Evolutionary conservation across 2,888 invertebrate species (phyloP), one percentile per base, ranked within the genome.

Genomic region (Pammene fasciana): DNA sequence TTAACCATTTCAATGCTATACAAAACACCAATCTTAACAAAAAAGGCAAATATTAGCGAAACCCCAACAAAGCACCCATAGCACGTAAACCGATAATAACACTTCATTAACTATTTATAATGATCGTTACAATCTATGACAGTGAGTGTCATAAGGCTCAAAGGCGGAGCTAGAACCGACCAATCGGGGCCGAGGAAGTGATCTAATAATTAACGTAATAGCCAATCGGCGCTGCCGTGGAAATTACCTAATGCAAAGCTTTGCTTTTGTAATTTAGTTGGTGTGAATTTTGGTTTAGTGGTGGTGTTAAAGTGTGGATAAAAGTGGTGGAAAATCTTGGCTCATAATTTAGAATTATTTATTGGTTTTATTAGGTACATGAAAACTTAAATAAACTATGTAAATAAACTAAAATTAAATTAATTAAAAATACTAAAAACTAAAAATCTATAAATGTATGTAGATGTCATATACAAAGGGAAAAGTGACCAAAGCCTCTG

Each of bases 81-180:
- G 65, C 41, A 68, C 75, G 68, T 67, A 57, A 67, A 55, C 67
- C 18, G 66, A 73, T 88, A 89, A 90, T 90, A 85, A 83, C 84
- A 82, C 82, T 85, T 86, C 86, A 87, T 91, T 83, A 90, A 85
- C 75, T 78, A 89, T 90, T 87, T 84, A 89, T 67, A 77, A 75
- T 70, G 77, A 82, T 78, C 79, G 85, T 88, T 89, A 87, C 85
- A 81, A 72, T 72, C 74, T 72, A 78, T 86, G 85, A 79, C 83
- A 85, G 85, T 85, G 85, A 83, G 75, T 71, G 64, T 65, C 59
- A 70, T 70, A 65, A 70, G 70, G 45, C 80, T 76, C 75, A 73
- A 70, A 77, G 90, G 90, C 87, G 88, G 81, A 82, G 83, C 79
- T 66, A 62, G 5, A 62, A 54, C 62, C 76, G 71, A 71, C 90